Evolutionary conservation across 2,113 vertebrate genomes (phyloP).

Genomic region (Passer montanus): DNA sequence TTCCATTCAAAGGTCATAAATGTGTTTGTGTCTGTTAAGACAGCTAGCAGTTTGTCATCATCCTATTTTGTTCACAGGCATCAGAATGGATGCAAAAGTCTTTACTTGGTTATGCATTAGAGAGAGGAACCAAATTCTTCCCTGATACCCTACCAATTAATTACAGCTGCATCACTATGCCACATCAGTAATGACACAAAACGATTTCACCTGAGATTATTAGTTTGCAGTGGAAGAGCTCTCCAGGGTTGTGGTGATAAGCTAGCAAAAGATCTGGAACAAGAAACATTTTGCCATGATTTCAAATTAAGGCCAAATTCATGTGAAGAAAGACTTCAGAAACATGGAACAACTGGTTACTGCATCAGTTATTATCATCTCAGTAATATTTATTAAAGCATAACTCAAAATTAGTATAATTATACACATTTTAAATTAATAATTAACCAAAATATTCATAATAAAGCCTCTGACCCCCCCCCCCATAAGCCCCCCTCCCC

Average conservation of each 20-base stretch:
- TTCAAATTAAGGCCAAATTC: background rate
- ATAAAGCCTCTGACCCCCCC: background rate
- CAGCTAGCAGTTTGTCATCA: background rate
- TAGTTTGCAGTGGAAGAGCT: background rate
- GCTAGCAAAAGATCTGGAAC: background rate
- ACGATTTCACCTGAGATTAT: background rate
- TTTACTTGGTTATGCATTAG: background rate
- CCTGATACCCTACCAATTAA: background rate
- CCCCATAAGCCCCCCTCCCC: no score
- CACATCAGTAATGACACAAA: background rate
- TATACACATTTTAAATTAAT: background rate
- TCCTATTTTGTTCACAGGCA: background rate
- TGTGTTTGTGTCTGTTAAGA: background rate
- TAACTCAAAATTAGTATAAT: background rate
- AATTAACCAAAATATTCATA: background rate
- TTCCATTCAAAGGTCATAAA: background rate
- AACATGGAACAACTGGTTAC: background rate
- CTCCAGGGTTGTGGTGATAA: background rate
- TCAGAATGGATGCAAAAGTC: background rate
- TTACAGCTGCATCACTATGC: background rate
- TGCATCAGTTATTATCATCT: background rate
- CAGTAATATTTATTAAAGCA: background rate
- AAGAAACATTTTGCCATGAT: background rate
- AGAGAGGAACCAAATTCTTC: background rate
- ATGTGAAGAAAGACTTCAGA: background rate